A percentile compares a stretch with the other conserved stretches of the same genome.
phyloP scores from a whole-genome alignment of 2,113 vertebrate genomes.

The Albula glossodonta region DNA sequence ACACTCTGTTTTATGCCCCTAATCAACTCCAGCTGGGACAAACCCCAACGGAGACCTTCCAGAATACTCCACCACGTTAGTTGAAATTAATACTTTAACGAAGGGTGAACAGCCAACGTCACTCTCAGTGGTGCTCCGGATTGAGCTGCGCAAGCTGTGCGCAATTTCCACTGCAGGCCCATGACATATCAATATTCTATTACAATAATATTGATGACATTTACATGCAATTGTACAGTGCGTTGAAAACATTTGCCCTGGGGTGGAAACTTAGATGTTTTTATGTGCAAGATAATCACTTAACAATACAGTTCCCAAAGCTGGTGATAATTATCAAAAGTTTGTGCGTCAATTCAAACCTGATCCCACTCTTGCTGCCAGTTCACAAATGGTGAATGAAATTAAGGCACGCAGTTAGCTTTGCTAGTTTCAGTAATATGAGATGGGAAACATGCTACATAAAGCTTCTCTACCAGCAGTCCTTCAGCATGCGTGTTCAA shows the following conservation, averaged over 20 bases:
- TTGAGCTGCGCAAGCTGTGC: not conserved
- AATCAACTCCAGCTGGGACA: slow-evolving; percentile 37
- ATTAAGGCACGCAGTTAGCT: not conserved
- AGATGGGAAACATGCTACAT: not conserved
- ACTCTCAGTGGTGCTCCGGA: not conserved
- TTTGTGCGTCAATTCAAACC: not conserved
- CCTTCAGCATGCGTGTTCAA: no score
- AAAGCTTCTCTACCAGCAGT: no score
- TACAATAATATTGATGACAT: not conserved
- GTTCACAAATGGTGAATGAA: not conserved
- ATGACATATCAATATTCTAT: not conserved
- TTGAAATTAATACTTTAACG: slow-evolving; percentile 27
- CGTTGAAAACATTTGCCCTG: not conserved
- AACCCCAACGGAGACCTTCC: slow-evolving; percentile 20
- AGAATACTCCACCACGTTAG: slow-evolving; percentile 10
- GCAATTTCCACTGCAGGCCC: slow-evolving; percentile 14
- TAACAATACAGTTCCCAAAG: not conserved
- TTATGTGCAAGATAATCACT: not conserved
- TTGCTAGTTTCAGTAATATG: not conserved
- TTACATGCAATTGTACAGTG: not conserved
- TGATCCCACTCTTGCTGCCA: not conserved
- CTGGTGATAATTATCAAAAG: no score
- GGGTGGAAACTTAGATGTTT: not conserved
- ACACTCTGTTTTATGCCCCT: slow-evolving; percentile 25
- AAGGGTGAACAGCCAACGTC: slow-evolving; percentile 21